Conservation (phyloP, 2,113 vertebrate genomes). For the Hemicordylus capensis region DNA sequence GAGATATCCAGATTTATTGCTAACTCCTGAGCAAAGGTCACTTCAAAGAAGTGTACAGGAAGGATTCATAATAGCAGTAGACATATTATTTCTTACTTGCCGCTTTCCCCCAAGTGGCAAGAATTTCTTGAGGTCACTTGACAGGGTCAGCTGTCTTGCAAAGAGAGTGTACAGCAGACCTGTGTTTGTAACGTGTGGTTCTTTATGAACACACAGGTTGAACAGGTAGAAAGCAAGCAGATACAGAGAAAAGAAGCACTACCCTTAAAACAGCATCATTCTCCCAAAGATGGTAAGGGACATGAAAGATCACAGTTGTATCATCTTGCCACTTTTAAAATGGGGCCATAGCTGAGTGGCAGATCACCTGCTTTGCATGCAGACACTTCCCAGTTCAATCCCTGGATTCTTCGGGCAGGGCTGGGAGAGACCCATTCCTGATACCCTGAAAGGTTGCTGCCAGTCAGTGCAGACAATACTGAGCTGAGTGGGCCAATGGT, state of each 20-base stretch:
- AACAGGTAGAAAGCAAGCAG: not conserved
- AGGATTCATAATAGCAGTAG: not conserved
- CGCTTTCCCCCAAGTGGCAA: not conserved
- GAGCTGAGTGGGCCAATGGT: too few species aligned
- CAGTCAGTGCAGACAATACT: too few species aligned
- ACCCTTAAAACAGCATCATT: not conserved
- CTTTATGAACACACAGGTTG: not conserved
- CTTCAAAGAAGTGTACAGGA: not conserved
- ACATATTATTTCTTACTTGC: not conserved
- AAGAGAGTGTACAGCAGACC: not conserved
- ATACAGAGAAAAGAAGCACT: not conserved
- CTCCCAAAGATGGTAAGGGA: not conserved
- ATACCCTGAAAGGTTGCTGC: too few species aligned
- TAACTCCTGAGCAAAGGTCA: accelerated
- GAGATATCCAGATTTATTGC: not conserved
- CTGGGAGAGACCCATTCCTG: too few species aligned
- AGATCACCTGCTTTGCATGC: too few species aligned
- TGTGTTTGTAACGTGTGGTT: not conserved
- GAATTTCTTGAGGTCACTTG: not conserved
- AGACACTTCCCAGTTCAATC: too few species aligned
- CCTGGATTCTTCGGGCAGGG: too few species aligned
- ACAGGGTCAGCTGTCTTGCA: not conserved
- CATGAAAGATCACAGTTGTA: not conserved
- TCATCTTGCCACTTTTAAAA: not conserved
- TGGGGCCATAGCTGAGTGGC: too few species aligned